Conservation (phyloP, 2,113 vertebrate species). For the Embiotoca jacksoni region DNA sequence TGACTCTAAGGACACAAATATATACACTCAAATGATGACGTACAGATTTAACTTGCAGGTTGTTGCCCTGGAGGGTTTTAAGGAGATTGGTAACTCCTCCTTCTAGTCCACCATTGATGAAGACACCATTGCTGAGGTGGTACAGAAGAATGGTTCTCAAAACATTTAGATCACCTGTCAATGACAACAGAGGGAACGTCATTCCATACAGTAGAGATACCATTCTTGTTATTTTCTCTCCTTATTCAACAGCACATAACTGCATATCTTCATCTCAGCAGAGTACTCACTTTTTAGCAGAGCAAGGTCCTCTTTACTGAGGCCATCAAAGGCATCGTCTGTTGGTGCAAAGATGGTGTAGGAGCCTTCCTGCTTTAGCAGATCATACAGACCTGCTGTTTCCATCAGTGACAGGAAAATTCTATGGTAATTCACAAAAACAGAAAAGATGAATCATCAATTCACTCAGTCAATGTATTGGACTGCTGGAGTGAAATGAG, state of each 20-base stretch:
- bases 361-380: slow-evolving; percentile 87
- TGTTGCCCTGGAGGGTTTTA: slow-evolving; percentile 92
- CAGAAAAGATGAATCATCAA: neutral
- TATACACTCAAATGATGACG: slow-evolving; percentile 29
- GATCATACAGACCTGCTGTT: slow-evolving; percentile 89
- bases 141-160: slow-evolving; percentile 95
- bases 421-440: slow-evolving; percentile 37
- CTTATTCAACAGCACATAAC: neutral
- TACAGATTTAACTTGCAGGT: slow-evolving; percentile 88
- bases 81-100: slow-evolving; percentile 94
- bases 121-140: slow-evolving; percentile 92
- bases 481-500: neutral
- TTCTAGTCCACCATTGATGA: slow-evolving; percentile 95
- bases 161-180: slow-evolving; percentile 88
- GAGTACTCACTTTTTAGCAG: slow-evolving; percentile 87
- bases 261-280: neutral
- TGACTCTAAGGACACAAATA: neutral
- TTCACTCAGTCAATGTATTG: neutral
- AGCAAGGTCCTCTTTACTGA: slow-evolving; percentile 86
- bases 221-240: too few relatives aligned
- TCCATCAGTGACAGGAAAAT: slow-evolving; percentile 92
- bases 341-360: slow-evolving; percentile 96
- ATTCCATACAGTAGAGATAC: neutral
- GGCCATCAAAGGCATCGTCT: slow-evolving; percentile 91
- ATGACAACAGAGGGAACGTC: neutral